phyloP scores from a whole-genome alignment of 2,797 vertebrate genomes.

The Oreortyx pictus region DNA sequence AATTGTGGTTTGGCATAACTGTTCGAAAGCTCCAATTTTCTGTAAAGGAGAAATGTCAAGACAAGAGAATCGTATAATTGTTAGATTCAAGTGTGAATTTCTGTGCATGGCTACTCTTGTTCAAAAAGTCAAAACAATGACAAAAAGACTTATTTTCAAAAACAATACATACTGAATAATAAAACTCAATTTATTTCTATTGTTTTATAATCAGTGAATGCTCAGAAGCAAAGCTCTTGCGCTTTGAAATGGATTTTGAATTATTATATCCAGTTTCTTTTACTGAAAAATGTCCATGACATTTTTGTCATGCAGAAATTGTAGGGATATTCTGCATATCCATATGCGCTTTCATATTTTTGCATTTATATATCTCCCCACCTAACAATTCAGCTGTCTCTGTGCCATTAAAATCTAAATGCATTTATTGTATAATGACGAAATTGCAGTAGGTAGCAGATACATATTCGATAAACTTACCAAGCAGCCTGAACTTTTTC shows the following conservation, averaged over 20 bases:
- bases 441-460: neutral
- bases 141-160: neutral
- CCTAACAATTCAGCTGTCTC: neutral
- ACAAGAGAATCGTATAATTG: neutral
- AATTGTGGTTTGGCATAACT: neutral
- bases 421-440: neutral
- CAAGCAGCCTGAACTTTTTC: neutral
- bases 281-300: neutral
- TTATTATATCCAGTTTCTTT: neutral
- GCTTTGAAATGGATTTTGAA: neutral
- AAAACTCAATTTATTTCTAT: neutral
- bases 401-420: neutral
- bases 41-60: neutral
- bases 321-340: neutral
- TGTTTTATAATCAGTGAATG: neutral
- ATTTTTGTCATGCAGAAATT: neutral
- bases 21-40: neutral
- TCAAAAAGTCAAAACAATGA: neutral
- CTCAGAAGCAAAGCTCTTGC: neutral
- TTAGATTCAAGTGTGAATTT: neutral
- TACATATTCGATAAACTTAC: neutral
- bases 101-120: neutral
- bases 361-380: neutral
- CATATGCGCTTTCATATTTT: neutral
- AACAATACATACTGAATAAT: neutral